Conservation (phyloP, 1,140 invertebrate genomes). For the Ectropis grisescens region DNA sequence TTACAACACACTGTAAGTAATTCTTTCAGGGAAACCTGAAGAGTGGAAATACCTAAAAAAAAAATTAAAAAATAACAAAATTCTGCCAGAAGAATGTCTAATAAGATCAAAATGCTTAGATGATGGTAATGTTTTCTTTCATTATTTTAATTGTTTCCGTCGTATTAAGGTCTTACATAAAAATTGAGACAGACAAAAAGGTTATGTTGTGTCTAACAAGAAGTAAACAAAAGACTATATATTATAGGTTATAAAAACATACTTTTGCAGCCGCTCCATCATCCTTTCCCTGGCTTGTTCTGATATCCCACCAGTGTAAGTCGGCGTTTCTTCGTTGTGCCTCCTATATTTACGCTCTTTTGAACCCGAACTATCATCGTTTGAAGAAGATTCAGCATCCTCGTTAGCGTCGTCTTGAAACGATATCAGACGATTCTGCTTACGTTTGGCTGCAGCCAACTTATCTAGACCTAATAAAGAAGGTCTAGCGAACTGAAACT, state of each 20-base stretch:
- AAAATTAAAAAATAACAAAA: too few species aligned
- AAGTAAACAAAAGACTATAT: slow-evolving; percentile 12
- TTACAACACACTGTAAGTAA: too few species aligned
- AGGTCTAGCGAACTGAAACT: slow-evolving; percentile 84
- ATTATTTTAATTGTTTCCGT: too few species aligned
- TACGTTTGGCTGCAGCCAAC: slow-evolving; percentile 82
- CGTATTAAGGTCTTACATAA: too few species aligned
- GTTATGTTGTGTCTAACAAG: too few species aligned
- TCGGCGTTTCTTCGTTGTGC: slow-evolving; percentile 89
- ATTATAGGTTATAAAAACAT: too few species aligned
- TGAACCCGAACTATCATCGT: slow-evolving; percentile 45
- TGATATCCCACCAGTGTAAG: slow-evolving; percentile 92
- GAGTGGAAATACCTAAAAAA: too few species aligned
- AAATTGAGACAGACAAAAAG: too few species aligned
- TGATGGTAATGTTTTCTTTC: too few species aligned
- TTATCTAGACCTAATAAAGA: slow-evolving; percentile 91
- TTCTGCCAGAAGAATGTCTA: too few species aligned
- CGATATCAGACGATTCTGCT: slow-evolving; percentile 76
- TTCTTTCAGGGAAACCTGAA: too few species aligned
- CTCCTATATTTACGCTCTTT: slow-evolving; percentile 80
- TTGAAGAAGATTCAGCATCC: slow-evolving; percentile 43
- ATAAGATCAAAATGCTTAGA: too few species aligned
- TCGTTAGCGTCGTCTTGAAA: slow-evolving; percentile 76
- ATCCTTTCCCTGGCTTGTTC: slow-evolving; percentile 81
- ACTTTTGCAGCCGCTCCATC: slow-evolving; percentile 74